Percentiles rank a stretch among this genome's conserved stretches.
These are phyloP conservation scores for Tragulus kanchil DNA, from an alignment of 2,113 vertebrate genomes.

Conservation along the genomic window DNA sequence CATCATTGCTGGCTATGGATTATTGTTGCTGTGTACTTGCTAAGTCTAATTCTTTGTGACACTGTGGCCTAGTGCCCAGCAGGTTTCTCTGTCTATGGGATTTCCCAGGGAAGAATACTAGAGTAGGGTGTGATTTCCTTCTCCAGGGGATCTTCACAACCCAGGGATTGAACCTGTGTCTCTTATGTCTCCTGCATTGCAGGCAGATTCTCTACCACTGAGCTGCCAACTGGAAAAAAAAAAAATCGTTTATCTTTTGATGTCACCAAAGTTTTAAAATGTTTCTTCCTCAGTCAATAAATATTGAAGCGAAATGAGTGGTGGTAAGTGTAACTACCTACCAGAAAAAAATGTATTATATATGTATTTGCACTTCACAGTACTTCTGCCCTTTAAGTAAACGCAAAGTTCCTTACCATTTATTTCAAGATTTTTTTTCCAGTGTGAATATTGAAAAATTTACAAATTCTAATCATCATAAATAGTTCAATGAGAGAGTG, in stretches of 20 bases:
- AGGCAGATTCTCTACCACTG: neutral
- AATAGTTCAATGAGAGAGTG: neutral
- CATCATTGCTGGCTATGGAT: neutral
- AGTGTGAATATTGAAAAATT: neutral
- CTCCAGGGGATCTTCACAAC: neutral
- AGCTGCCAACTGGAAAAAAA: neutral
- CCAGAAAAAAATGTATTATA: neutral
- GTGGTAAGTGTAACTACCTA: neutral
- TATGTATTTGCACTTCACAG: neutral
- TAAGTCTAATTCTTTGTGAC: neutral
- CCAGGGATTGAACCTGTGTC: neutral
- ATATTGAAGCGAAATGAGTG: neutral
- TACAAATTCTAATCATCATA: neutral
- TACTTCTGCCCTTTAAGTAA: slow-evolving; percentile 9
- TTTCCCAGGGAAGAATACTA: neutral
- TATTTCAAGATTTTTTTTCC: neutral
- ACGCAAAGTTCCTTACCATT: slow-evolving; percentile 28
- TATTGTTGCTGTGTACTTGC: neutral
- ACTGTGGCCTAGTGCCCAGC: neutral
- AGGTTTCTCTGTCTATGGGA: neutral
- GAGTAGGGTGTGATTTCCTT: neutral
- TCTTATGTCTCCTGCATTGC: neutral
- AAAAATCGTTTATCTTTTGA: neutral
- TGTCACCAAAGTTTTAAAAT: slow-evolving; percentile 1
- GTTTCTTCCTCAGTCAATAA: slow-evolving; percentile 36